These are phyloP conservation scores for Pachypanchax playfairii DNA, from an alignment of 2,113 vertebrate genomes.

Conservation along the genomic window DNA sequence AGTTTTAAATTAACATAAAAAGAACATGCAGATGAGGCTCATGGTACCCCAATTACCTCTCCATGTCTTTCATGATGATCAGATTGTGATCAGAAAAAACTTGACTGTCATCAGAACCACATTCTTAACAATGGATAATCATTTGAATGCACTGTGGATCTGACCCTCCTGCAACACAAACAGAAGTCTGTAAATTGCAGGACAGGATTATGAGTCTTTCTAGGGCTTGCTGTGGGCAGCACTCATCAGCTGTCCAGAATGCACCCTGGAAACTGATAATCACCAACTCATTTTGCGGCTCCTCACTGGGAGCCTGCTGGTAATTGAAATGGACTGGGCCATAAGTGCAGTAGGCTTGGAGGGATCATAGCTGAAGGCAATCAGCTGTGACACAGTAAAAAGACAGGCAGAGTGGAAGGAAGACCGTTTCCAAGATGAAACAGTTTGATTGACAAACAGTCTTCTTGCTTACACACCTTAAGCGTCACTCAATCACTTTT, in stretches of 20 bases:
- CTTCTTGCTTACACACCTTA: constrained; percentile 29
- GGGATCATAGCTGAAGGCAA: constrained; percentile 41
- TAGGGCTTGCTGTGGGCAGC: constrained; percentile 3
- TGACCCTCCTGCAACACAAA: neutral
- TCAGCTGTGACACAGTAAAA: constrained; percentile 48
- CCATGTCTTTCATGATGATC: neutral
- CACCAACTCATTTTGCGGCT: constrained; percentile 52
- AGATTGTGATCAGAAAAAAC: too few relatives aligned
- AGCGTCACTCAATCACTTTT: constrained; percentile 60
- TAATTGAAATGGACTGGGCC: constrained; percentile 65
- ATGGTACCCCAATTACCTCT: neutral
- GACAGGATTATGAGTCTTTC: constrained; percentile 2
- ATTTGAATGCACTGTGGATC: too few relatives aligned
- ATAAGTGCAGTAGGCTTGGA: constrained; percentile 42
- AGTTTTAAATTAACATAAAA: neutral
- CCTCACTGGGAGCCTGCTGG: constrained; percentile 41
- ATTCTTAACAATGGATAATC: too few relatives aligned
- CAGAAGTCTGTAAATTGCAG: constrained; percentile 4
- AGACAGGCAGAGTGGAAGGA: constrained; percentile 14
- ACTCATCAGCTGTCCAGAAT: constrained; percentile 35
- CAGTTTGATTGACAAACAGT: constrained; percentile 19
- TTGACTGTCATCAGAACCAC: too few relatives aligned
- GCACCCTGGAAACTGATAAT: constrained; percentile 61
- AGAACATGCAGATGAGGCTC: neutral
- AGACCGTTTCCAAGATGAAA: constrained; percentile 26